Evolutionary conservation across 2,113 vertebrate genomes (phyloP).

Genomic region (Hippocampus guttulatus): DNA sequence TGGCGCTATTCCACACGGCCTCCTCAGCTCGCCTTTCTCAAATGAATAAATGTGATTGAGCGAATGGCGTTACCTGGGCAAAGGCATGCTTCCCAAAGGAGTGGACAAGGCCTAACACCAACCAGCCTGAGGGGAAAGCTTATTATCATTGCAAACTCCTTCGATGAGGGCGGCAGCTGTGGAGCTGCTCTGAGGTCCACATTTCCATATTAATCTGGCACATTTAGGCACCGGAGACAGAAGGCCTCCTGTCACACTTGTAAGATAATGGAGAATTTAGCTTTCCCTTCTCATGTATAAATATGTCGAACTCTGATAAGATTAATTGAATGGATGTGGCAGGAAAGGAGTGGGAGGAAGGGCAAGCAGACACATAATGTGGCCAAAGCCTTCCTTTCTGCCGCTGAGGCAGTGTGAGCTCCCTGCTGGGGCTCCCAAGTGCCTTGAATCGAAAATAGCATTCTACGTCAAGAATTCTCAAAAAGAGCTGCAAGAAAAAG

Average conservation of each 20-base stretch:
- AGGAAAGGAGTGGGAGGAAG: slow-evolving; percentile 37
- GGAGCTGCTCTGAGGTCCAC: slow-evolving; percentile 45
- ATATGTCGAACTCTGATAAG: slow-evolving; percentile 76
- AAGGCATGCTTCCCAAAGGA: slow-evolving; percentile 72
- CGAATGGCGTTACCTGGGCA: slow-evolving; percentile 71
- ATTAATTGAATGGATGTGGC: slow-evolving; percentile 69
- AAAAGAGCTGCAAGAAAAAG: slow-evolving; percentile 28
- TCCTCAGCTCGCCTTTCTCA: slow-evolving; percentile 50
- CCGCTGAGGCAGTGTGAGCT: slow-evolving; percentile 37
- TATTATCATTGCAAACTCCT: slow-evolving; percentile 64
- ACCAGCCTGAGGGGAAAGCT: slow-evolving; percentile 61
- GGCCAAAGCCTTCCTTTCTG: slow-evolving; percentile 47
- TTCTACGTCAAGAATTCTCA: slow-evolving; percentile 12
- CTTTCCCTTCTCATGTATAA: slow-evolving; percentile 68
- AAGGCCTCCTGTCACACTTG: slow-evolving; percentile 54
- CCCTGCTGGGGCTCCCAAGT: slow-evolving; percentile 50
- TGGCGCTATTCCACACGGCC: slow-evolving; percentile 48
- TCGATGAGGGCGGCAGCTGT: slow-evolving; percentile 44
- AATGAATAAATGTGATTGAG: slow-evolving; percentile 70
- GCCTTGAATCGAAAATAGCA: slow-evolving; percentile 65
- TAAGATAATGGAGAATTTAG: slow-evolving; percentile 66
- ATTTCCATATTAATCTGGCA: slow-evolving; percentile 74
- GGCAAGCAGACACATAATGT: slow-evolving; percentile 40
- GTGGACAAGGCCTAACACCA: slow-evolving; percentile 60
- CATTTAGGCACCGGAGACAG: slow-evolving; percentile 64